Evolutionary conservation across 1,140 invertebrate genomes (phyloP), one percentile per base, ranked within the genome.

Genomic region (Pygmarrhopalites habei): DNA sequence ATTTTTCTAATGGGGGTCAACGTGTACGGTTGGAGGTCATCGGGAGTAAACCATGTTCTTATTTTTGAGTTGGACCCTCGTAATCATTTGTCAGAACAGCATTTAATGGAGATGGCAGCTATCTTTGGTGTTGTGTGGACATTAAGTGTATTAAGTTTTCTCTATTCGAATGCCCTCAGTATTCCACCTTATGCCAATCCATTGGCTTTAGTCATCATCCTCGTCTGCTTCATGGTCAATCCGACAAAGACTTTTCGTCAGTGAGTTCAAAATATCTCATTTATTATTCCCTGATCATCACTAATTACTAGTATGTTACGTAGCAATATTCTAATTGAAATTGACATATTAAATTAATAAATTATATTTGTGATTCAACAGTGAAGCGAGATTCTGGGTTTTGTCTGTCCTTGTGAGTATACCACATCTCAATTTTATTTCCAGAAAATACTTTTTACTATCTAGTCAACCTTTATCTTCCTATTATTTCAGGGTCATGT

Each of bases 1-100:
- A 82, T 98, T 66, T 98, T 98, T 74, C 78, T 98, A 1, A 92
- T 98, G 74, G 95, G 95, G 21, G 86, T 98, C 17, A 99, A 99
- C 74, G 95, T 92, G 19, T 97, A 98, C 76, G 94, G 94, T n/a
- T 99, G 95, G 95, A 80, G 95, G 68, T 92, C 90, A 4, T 95
- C 94, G 0, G 95, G 96, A 14, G 95, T 99, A 3, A 99, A 99
- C 81, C 97, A 99, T 76, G 96, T 99, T 0, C 82, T 99, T 0
- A 99, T 99, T 69, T 99, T 99, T 75, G 96, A 99, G 76, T 79
- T 99, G 51, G 95, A 99, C 79, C 97, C 96, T 0, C 79, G 97
- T 58, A 95, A 98, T 78, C 95, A 99, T 80, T 78, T 92, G 0
- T 89, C 94, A 0, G 94, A 98, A 73, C 95, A 98, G 73, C 90